Evolutionary conservation across 2,113 vertebrate species (phyloP).

Genomic region (Hippopotamus amphibius): DNA sequence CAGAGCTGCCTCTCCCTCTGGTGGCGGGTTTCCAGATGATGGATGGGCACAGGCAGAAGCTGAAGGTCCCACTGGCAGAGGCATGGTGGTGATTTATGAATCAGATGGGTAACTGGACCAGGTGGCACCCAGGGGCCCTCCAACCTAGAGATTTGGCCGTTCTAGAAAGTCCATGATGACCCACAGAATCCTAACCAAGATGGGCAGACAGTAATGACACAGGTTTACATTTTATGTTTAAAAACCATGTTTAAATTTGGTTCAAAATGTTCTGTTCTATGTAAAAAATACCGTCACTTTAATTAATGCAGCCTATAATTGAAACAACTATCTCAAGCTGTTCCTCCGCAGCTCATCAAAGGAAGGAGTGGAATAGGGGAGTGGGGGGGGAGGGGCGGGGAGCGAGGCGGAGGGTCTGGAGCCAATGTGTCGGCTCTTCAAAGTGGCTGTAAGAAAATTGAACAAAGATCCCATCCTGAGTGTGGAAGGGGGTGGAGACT

Average conservation of each 20-base stretch:
- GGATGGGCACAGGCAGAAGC: accelerated
- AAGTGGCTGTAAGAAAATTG: not conserved
- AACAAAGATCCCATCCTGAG: not conserved
- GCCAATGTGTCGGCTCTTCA: not conserved
- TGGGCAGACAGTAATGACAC: not conserved
- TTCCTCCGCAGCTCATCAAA: not conserved
- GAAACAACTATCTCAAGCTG: conserved; percentile 42
- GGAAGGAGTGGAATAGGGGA: not conserved
- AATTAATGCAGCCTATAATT: conserved; percentile 50
- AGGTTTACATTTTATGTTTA: conserved; percentile 1
- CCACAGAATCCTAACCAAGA: not conserved
- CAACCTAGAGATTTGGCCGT: not conserved
- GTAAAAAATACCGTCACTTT: not conserved
- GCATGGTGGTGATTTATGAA: not conserved
- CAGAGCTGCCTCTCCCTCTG: not conserved
- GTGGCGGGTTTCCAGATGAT: not conserved
- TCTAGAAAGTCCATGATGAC: not conserved
- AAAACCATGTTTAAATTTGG: conserved; percentile 51
- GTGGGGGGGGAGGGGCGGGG: accelerated
- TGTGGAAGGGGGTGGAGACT: not conserved
- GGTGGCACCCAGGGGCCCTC: not conserved
- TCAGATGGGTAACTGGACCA: not conserved
- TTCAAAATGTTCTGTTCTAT: conserved; percentile 46
- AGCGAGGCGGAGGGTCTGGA: not conserved
- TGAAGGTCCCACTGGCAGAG: not conserved